Evolutionary conservation across 2,888 invertebrate species (phyloP), one percentile per base, ranked within the genome.

Genomic region (Cephalotes varians): DNA sequence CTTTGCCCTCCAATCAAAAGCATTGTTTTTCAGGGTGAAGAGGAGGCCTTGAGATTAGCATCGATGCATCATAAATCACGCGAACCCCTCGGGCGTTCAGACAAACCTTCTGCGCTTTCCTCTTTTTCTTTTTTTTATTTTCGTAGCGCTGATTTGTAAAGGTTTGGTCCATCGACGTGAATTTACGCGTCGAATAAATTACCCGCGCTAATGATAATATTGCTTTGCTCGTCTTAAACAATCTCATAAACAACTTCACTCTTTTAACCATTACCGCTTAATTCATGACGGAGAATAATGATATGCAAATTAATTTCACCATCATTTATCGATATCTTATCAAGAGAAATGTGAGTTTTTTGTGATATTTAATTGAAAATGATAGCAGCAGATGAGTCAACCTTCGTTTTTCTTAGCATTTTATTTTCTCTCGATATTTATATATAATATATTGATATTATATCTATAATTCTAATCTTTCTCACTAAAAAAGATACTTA

Each of bases 181-280:
- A 74, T 74, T 74, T 74, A 62, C 73, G 44, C 21, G 47, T 40
- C 25, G 31, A 60, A 60, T 74, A 60, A 74, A 74, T 74, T 74
- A 60, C 0, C 21, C 18, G 6, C 62, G 34, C 21, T 74, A 60
- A 73, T 60, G 62, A 60, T 73, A 73, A 73, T 44, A 44, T 44
- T 73, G 44, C 15, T 44, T 58, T 73, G 58, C 21, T 73, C 44
- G 18, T 60, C 58, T 73, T 73, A 31, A 58, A 73, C 31, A 47
- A 58, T 58, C 40, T 4, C 56, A 44, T 60, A 44, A 60, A 58
- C 44, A 44, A 72, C 5, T 31, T 58, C n/a, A 58, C 28, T 21
- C 47, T 21, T 49, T 21, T 44, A 58, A 0, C 12, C 28, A 28
- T 31, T 58, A 73, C 31, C 28, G 4, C 7, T 64, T 62, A 18